phyloP scores from a whole-genome alignment of 2,797 vertebrate species.

The Scyliorhinus canicula region DNA sequence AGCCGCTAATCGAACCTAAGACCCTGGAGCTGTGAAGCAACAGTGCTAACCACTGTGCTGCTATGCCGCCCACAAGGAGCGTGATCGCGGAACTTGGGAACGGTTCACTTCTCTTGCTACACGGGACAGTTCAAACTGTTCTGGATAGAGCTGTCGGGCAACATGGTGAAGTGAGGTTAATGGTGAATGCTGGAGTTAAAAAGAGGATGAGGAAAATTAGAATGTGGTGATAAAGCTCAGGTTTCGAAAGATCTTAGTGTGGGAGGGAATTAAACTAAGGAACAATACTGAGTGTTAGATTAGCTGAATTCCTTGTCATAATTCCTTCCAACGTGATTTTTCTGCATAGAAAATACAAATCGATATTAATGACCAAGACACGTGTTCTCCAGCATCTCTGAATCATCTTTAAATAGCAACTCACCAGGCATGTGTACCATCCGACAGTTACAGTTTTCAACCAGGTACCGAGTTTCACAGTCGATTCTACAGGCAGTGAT shows the following conservation, averaged over 20 bases:
- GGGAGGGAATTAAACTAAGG: neutral
- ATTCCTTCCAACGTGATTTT: neutral
- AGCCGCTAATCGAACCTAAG: too few relatives aligned
- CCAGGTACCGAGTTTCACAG: conserved; percentile 94
- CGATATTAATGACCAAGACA: neutral
- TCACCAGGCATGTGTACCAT: conserved; percentile 99
- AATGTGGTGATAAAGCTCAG: neutral
- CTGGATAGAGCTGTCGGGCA: neutral
- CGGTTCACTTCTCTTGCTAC: neutral
- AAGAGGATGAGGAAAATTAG: neutral
- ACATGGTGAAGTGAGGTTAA: neutral
- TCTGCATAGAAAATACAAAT: neutral
- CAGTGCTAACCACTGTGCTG: too few relatives aligned
- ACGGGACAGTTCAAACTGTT: neutral
- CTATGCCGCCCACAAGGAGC: too few relatives aligned
- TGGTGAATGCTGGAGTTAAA: neutral
- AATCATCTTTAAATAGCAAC: neutral
- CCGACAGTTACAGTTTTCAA: conserved; percentile 98
- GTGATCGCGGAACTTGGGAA: neutral
- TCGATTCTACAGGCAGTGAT: conserved; percentile 94
- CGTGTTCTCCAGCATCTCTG: neutral
- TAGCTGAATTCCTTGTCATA: neutral
- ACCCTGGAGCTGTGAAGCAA: too few relatives aligned
- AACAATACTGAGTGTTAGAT: neutral
- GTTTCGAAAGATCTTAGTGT: neutral